These are phyloP conservation scores for Rhinoraja longicauda DNA, from an alignment of 2,797 vertebrate genomes.

Conservation along the genomic window DNA sequence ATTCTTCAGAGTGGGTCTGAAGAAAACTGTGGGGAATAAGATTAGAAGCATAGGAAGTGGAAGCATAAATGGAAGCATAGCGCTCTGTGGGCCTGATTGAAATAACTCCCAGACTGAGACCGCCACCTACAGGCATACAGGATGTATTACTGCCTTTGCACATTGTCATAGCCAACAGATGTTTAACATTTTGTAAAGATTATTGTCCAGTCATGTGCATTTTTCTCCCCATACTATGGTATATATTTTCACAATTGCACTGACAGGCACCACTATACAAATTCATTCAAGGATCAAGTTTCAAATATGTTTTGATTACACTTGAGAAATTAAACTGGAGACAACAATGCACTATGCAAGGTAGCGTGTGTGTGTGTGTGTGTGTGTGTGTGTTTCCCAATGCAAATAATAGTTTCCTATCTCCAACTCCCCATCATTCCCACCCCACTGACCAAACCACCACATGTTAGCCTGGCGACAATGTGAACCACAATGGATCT, in stretches of 20 bases:
- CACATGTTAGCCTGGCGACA: neutral
- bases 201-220: neutral
- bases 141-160: neutral
- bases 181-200: neutral
- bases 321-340: neutral
- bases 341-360: neutral
- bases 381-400: neutral
- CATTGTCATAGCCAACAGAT: neutral
- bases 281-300: neutral
- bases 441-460: neutral
- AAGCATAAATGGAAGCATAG: neutral
- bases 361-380: neutral
- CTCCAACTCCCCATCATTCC: neutral
- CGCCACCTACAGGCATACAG: neutral
- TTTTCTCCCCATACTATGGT: neutral
- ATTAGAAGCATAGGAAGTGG: neutral
- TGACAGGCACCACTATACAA: neutral
- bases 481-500: neutral
- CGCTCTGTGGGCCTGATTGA: neutral
- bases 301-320: neutral
- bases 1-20: no score
- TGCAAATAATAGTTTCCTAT: neutral
- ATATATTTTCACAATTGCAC: neutral
- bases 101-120: neutral
- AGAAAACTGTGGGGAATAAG: no score